Evolutionary conservation across 2,888 invertebrate genomes (phyloP), one percentile per base, ranked within the genome.

Genomic region (Tetanocera ferruginea): DNA sequence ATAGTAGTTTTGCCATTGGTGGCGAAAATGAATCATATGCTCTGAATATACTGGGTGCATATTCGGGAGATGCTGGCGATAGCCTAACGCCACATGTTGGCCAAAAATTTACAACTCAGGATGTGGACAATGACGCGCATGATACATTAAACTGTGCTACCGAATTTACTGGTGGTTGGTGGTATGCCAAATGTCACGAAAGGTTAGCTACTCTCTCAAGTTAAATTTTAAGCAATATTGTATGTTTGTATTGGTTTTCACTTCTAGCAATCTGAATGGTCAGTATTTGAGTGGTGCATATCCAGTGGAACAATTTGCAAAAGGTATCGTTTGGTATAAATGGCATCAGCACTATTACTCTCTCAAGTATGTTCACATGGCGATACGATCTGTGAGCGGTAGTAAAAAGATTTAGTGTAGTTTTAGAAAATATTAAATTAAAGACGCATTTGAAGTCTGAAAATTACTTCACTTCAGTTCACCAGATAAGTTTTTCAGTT

Each of bases 121-220:
- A 94, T 83, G 85, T 90, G 66, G 94, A 94, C 84, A 92, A 93
- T 79, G 94, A 94, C 83, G 90, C 90, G 14, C 93, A 93, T 93
- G 90, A 89, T 28, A 93, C 93, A 67, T 93, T 93, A 4, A 91
- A 91, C 64, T 94, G 94, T 62, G 92, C 93, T 0, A 86, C 89
- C 34, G 91, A 92, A 76, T 93, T 93, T 81, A 91, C 91, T 1
- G 94, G 93, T 0, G 93, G 92, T 5, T 94, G 93, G 94, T 94
- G 94, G 94, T 94, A 93, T 85, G 92, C 92, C 83, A 91, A 92
- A 74, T 64, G 64, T n/a, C 64, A 64, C 28, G 31, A 64, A n/a
- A 64, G 64, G 64, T 64, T 17, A 64, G 3, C 11, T 8, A 2
- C 11, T 28, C 3, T 14, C 93, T 93, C 83, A 92, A 91, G 80